Percentiles rank a stretch among this genome's conserved stretches.
Conservation (phyloP, 1,140 invertebrate species). For the Chrysomallon squamiferum region DNA sequence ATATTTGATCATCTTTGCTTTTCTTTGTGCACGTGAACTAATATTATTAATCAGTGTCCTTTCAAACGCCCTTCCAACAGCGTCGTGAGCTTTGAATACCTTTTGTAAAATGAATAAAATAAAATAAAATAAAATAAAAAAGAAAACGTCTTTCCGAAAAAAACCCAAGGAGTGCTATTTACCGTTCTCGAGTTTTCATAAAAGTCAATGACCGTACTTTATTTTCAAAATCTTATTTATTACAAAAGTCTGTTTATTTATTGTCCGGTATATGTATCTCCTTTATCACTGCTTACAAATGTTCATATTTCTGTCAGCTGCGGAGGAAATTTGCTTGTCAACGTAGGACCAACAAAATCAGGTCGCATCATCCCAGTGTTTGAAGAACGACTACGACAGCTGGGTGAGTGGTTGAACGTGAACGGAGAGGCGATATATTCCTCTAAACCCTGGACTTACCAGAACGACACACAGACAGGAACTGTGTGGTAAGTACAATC, state of each 20-base stretch:
- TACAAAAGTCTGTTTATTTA: background rate
- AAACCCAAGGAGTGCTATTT: no score
- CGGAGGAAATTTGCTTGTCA: conserved; percentile 87
- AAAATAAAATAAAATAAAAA: no score
- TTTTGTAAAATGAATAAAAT: no score
- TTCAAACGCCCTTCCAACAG: no score
- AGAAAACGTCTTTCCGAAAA: no score
- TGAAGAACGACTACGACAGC: conserved; percentile 78
- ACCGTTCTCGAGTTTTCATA: no score
- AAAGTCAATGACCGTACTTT: background rate
- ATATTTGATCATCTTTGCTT: no score
- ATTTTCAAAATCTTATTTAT: background rate
- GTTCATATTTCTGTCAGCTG: conserved; percentile 60
- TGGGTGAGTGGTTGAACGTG: conserved; percentile 73
- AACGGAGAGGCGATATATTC: conserved; percentile 88
- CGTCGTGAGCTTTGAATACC: no score
- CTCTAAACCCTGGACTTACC: conserved; percentile 73
- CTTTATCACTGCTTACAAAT: background rate
- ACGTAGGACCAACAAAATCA: conserved; percentile 88
- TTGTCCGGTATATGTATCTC: background rate
- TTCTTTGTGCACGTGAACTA: no score
- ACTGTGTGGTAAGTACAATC: conserved; percentile 34
- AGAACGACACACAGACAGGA: conserved; percentile 79
- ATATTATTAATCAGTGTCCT: no score
- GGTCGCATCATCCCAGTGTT: conserved; percentile 87